Conservation (phyloP, 2,113 vertebrate genomes). For the Petrocephalus zakoni region DNA sequence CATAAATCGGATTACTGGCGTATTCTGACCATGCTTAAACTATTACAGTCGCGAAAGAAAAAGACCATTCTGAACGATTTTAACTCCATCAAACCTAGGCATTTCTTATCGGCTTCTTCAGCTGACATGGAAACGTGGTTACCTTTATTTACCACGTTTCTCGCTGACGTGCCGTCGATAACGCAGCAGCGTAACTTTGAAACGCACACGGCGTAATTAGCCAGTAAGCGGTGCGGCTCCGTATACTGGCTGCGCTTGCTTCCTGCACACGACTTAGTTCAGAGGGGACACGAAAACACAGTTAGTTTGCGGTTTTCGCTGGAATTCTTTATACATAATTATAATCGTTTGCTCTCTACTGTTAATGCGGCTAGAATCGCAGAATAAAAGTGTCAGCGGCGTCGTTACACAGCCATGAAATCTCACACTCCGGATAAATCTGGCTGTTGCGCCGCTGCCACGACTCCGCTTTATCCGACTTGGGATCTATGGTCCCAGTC, state of each 20-base stretch:
- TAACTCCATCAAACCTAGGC: background rate
- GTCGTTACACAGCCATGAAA: background rate
- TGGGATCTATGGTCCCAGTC: background rate
- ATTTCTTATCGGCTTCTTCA: background rate
- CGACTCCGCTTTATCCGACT: slow-evolving; percentile 3
- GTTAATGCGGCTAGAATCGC: background rate
- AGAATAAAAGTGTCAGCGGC: background rate
- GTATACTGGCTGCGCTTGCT: background rate
- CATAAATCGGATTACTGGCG: background rate
- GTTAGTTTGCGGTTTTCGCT: background rate
- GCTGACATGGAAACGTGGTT: background rate
- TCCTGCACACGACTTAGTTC: background rate
- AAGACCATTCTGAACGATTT: background rate
- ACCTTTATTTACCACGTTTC: background rate
- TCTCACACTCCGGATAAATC: background rate
- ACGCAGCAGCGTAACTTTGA: background rate
- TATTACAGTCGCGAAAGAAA: background rate
- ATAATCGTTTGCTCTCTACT: background rate
- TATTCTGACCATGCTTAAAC: background rate
- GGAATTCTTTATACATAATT: background rate
- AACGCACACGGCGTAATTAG: background rate
- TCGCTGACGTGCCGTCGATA: background rate
- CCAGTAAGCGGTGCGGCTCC: background rate
- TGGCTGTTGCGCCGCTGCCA: background rate
- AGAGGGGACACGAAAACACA: background rate